Conservation (phyloP, 1,140 invertebrate genomes). For the Contarinia nasturtii region DNA sequence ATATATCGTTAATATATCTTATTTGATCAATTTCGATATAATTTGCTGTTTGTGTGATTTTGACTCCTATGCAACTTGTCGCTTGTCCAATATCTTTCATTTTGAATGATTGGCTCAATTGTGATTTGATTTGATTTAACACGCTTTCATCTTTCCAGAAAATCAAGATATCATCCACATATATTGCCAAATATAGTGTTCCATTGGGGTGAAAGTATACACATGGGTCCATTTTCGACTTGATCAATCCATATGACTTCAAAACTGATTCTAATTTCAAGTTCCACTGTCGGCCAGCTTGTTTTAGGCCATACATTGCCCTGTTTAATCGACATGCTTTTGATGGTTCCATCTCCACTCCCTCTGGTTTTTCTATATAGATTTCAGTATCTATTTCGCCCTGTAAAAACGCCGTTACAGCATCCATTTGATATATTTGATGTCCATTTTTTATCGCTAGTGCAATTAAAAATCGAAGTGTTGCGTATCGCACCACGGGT, state of each 20-base stretch:
- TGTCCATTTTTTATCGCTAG: conserved; percentile 10
- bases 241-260: conserved; percentile 3
- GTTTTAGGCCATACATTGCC: conserved; percentile 1
- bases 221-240: conserved; percentile 9
- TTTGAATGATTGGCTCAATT: conserved; percentile 8
- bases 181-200: conserved; percentile 7
- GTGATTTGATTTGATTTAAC: too few relatives aligned
- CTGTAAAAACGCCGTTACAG: conserved; percentile 14
- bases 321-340: conserved; percentile 2
- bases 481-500: conserved; percentile 4
- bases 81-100: conserved; percentile 10
- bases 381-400: conserved; percentile 4
- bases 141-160: too few relatives aligned
- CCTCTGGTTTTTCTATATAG: conserved; percentile 13
- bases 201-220: conserved; percentile 9
- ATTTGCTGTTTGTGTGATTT: conserved; percentile 11
- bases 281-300: conserved; percentile 10
- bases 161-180: conserved; percentile 16
- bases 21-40: conserved; percentile 15
- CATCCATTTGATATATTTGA: conserved; percentile 11
- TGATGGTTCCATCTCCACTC: background rate
- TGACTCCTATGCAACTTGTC: conserved; percentile 15
- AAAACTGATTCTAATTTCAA: conserved; percentile 7
- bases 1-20: conserved; percentile 17
- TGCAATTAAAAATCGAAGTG: conserved; percentile 9